Evolutionary conservation across 2,888 invertebrate species (phyloP), one percentile per base, ranked within the genome.

Genomic region (Pediacus dermestoides): DNA sequence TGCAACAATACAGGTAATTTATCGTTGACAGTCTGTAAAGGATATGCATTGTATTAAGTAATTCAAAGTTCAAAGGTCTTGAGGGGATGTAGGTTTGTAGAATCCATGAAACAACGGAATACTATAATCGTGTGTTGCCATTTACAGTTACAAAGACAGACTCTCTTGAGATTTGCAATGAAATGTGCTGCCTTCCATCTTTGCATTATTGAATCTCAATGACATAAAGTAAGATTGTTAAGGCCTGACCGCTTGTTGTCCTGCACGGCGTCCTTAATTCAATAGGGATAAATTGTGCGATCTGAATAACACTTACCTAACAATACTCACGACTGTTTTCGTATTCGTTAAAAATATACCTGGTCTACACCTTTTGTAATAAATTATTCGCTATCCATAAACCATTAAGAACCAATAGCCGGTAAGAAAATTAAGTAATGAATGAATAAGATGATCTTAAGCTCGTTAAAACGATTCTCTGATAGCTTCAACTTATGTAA

Each of bases 71-170:
- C 54, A 56, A 47, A 56, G 54, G 54, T 54, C 54, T 47, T 38
- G 38, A 36, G 46, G 53, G 55, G 56, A 54, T 56, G 54, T 54
- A 54, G 53, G 54, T 55, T 55, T 56, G 46, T 56, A 54, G 54
- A 54, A 53, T 54, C 46, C 50, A 42, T 46, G 45, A 48, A 53
- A 50, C 50, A 47, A 46, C 53, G 53, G 53, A 52, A 53, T 53
- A 52, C 34, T 41, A 34, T 27, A 37, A 40, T 48, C 52, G 53
- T 52, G 52, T 50, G 43, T 49, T 52, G 53, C 48, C 46, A 46
- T 49, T 54, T 52, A 41, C 41, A 41, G 41, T 41, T 41, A 41
- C 8, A 25, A 27, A 31, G 25, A 37, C 31, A 32, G 35, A 36
- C 31, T 37, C 30, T 23, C 7, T 23, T 13, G 37, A 21, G 37